Evolutionary conservation across 2,113 vertebrate species (phyloP).

Genomic region (Casuarius casuarius): DNA sequence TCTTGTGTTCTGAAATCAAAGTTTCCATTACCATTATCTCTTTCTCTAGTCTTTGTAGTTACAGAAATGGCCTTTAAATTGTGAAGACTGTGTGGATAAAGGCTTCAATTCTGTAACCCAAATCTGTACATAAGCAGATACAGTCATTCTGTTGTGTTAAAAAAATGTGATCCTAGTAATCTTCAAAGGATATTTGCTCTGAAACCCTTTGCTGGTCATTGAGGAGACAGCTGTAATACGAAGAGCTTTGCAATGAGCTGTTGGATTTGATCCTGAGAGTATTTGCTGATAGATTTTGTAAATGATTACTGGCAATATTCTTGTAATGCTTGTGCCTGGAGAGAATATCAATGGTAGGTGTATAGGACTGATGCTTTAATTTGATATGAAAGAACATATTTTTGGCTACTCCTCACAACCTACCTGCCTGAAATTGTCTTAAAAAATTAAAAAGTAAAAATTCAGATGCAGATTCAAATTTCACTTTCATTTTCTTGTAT

Average conservation of each 20-base stretch:
- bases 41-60: neutral
- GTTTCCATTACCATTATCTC: neutral
- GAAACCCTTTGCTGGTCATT: neutral
- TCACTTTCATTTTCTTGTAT: neutral
- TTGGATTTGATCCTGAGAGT: neutral
- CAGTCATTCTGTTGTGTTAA: neutral
- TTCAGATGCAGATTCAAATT: neutral
- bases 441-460: neutral
- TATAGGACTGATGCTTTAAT: neutral
- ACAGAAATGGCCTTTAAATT: neutral
- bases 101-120: neutral
- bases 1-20: slow-evolving; percentile 63
- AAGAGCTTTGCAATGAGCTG: neutral
- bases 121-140: accelerated
- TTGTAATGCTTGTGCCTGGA: neutral
- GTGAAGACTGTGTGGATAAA: neutral
- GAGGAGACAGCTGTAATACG: neutral
- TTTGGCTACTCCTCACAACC: neutral
- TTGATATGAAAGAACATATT: accelerated
- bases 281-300: neutral
- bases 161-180: neutral
- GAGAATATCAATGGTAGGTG: neutral
- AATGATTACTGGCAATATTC: neutral
- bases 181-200: neutral
- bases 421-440: neutral